Evolutionary conservation across 2,888 invertebrate genomes (phyloP), one percentile per base, ranked within the genome.

Genomic region (Pherbina coryleti): DNA sequence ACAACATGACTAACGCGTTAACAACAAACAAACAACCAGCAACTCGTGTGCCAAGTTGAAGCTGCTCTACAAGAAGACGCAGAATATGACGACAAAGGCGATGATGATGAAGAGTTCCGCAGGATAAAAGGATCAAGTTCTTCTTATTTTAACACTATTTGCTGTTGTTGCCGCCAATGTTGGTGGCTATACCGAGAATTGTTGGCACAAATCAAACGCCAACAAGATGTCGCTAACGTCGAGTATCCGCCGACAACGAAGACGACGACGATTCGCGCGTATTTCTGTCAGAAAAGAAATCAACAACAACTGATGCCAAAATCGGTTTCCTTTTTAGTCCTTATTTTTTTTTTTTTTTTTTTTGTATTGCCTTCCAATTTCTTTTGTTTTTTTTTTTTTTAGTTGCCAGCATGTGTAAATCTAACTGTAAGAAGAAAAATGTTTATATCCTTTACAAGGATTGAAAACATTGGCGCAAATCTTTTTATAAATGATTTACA

Each of bases 401-500:
- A 11, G 3, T 44, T 11, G 44, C 14, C 44, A 55, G 44, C 11
- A 67, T 67, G 49, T 44, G 71, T 53, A 55, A 34, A 19, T 55
- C 53, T 19, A 34, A 34, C 34, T 53, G 55, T n/a, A 55, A 71
- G 55, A 34, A 70, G 28, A 19, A 44, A 25, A 44, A n/a, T 37
- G 1, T 37, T 7, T 37, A 44, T 44, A 11, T 72, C 19, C 19
- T 25, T 22, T 49, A 44, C 55, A 31, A 78, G 49, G 67, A 71
- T 72, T 75, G 72, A 44, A 75, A 75, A 67, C 66, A 80, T 80
- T 80, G 78, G 71, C 73, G 78, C 78, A 80, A 80, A 80, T 80
- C 78, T 78, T 75, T 80, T 78, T 80, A 77, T 80, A 80, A 80
- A 80, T 78, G 80, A 80, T 80, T 80, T 80, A 78, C 80, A 80